Evolutionary conservation across 1,140 invertebrate genomes (phyloP).

Genomic region (Pantala flavescens): DNA sequence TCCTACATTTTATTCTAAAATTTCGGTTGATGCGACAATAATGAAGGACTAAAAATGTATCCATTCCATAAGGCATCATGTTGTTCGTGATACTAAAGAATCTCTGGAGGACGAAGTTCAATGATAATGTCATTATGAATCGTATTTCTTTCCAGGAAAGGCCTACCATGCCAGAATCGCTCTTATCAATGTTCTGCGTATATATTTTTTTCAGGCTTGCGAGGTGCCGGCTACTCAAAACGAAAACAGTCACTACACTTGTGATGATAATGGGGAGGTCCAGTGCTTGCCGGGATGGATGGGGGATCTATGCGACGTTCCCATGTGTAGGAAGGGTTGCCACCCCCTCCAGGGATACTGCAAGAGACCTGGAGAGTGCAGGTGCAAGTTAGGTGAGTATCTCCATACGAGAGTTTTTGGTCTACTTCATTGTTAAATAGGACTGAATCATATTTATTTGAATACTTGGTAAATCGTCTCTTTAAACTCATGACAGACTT

Average conservation of each 20-base stretch:
- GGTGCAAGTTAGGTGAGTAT: slow-evolving; percentile 55
- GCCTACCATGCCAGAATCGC: too few relatives aligned
- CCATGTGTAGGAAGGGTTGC: slow-evolving; percentile 81
- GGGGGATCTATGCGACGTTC: slow-evolving; percentile 83
- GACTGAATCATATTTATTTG: too few relatives aligned
- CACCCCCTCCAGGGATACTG: slow-evolving; percentile 89
- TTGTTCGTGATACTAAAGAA: too few relatives aligned
- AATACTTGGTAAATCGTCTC: neutral
- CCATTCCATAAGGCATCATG: too few relatives aligned
- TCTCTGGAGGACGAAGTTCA: too few relatives aligned
- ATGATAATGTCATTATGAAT: too few relatives aligned
- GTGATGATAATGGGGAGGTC: slow-evolving; percentile 81
- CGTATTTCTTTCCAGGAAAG: too few relatives aligned
- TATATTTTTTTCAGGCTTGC: slow-evolving; percentile 48
- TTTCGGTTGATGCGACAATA: too few relatives aligned
- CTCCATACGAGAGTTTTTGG: neutral
- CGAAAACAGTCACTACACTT: slow-evolving; percentile 83
- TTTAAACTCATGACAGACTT: neutral
- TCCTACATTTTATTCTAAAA: too few relatives aligned
- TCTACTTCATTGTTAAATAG: neutral
- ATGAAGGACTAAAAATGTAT: too few relatives aligned
- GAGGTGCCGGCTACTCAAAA: slow-evolving; percentile 74
- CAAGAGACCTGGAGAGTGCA: slow-evolving; percentile 69
- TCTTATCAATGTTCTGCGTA: too few relatives aligned
- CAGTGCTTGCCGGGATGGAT: slow-evolving; percentile 86